phyloP scores from a whole-genome alignment of 2,797 vertebrate genomes.

The Typhlichthys subterraneus region DNA sequence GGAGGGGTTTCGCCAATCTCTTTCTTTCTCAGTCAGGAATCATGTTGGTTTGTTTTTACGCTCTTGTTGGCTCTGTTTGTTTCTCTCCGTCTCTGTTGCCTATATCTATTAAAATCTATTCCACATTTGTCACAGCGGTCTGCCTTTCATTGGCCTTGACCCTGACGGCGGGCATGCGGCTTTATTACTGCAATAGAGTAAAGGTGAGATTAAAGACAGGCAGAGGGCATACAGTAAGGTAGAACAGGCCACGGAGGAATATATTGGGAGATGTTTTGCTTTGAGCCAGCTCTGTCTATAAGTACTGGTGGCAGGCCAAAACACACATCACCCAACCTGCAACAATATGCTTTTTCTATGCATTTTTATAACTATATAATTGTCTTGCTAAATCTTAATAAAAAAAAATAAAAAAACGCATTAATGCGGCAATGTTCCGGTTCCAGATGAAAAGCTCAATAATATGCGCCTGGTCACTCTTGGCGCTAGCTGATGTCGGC shows the following conservation, averaged over 20 bases:
- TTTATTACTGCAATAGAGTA: constrained; percentile 27
- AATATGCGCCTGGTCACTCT: constrained; percentile 8
- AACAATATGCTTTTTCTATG: neutral
- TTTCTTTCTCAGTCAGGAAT: constrained; percentile 12
- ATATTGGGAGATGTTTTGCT: constrained; percentile 17
- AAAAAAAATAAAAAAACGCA: constrained; percentile 2
- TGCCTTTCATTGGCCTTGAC: constrained; percentile 21
- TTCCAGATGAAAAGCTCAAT: constrained; percentile 19
- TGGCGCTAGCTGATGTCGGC: constrained; percentile 23
- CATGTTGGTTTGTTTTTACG: constrained; percentile 1
- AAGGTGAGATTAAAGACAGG: constrained; percentile 24
- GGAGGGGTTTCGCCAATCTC: constrained; percentile 5
- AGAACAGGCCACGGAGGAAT: neutral
- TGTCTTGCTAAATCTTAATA: neutral
- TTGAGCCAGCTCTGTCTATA: neutral
- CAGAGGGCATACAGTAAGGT: neutral
- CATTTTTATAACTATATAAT: constrained; percentile 11
- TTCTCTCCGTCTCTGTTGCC: neutral
- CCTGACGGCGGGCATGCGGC: constrained; percentile 3
- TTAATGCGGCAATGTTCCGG: constrained; percentile 7
- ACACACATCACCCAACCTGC: constrained; percentile 15
- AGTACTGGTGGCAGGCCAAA: neutral
- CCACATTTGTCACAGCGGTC: constrained; percentile 16
- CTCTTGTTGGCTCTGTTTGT: neutral
- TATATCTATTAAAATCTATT: constrained; percentile 15